Evolutionary conservation across 2,888 invertebrate species (phyloP), one percentile per base, ranked within the genome.

Genomic region (Hypena proboscidalis): DNA sequence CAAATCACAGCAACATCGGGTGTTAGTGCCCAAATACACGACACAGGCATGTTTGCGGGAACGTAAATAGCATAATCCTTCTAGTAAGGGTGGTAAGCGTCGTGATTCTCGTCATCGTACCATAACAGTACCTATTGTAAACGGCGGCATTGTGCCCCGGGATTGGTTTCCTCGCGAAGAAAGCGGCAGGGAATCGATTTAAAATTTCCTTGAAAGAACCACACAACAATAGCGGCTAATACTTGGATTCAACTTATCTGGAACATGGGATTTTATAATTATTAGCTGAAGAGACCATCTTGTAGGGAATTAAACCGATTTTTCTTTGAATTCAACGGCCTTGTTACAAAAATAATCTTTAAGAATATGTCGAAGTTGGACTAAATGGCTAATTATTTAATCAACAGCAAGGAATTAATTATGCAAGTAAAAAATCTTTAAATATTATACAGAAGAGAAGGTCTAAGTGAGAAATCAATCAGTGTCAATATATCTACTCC

Each of bases 151-250:
- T 90, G 90, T 89, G 81, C 66, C 65, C 59, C 67, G 81, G 86
- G 87, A 87, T 88, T 88, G 86, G 83, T 85, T 89, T 83, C 81
- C 74, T 76, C 68, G 55, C 73, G 77, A 76, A 78, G 85, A 83
- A 83, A 85, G 83, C 82, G 76, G 76, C 59, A 57, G 73, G 79
- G 84, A 87, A 88, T 88, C 84, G 89, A 90, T 90, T 90, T 89
- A 82, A 88, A 87, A 87, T 81, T 84, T 79, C 77, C 80, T 77
- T 78, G 77, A 82, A 86, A 81, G 82, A 82, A 77, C 66, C 76
- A 66, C 73, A 69, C 82, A 74, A 85, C 89, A 88, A 89, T 80
- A 67, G 83, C 72, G 58, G 65, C 77, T 83, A 80, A 86, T 87
- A 83, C 81, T 74, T 64, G 72, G 73, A 79, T 76, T 73, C 70